Evolutionary conservation across 2,113 vertebrate genomes (phyloP).

Genomic region (Catharus minimus): DNA sequence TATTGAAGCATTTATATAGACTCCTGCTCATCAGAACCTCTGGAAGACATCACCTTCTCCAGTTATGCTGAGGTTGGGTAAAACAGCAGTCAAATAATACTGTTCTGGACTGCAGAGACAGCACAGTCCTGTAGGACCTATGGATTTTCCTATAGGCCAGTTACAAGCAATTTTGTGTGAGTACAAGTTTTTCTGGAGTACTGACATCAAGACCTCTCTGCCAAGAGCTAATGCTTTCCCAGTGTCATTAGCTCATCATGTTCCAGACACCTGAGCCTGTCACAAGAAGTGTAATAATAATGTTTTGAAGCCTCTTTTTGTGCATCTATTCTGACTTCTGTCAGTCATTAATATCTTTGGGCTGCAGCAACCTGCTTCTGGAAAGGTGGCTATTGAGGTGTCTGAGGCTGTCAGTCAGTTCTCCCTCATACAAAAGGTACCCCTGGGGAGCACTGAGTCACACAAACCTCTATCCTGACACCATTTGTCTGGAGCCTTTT

Average conservation of each 20-base stretch:
- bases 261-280: neutral
- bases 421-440: neutral
- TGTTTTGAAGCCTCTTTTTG: neutral
- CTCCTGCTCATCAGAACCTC: neutral
- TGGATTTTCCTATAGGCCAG: neutral
- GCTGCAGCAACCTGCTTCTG: neutral
- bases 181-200: neutral
- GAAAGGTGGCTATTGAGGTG: neutral
- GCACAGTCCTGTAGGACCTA: neutral
- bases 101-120: neutral
- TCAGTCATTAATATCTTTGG: neutral
- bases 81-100: neutral
- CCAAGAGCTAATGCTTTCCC: neutral
- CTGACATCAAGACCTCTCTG: neutral
- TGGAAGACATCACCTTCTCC: neutral
- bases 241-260: neutral
- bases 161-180: neutral
- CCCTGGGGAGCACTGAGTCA: neutral
- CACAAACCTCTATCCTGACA: fast-evolving
- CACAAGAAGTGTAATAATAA: neutral
- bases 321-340: neutral
- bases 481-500: neutral
- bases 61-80: neutral
- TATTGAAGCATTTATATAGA: neutral
- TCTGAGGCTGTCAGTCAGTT: neutral